Conservation (phyloP, 2,888 invertebrate genomes). For the Cyaniris semiargus region DNA sequence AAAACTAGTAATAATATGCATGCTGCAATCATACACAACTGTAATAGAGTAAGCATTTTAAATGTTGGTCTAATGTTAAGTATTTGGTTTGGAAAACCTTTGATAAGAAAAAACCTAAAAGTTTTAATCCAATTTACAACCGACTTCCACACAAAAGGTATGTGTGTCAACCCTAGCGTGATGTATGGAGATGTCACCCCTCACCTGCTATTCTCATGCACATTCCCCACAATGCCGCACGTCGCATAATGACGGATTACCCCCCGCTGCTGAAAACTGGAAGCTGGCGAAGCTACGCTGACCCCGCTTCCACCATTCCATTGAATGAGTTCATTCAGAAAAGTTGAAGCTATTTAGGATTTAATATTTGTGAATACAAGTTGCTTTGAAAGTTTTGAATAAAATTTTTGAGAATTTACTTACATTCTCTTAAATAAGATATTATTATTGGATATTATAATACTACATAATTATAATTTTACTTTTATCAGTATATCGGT, state of each 20-base stretch:
- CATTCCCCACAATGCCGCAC: constrained; percentile 14
- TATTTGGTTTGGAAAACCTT: too few relatives aligned
- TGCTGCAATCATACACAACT: too few relatives aligned
- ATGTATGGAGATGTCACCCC: constrained; percentile 9
- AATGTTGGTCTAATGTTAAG: too few relatives aligned
- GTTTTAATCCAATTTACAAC: not conserved
- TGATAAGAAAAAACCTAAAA: too few relatives aligned
- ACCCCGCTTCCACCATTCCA: not conserved
- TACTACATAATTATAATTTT: too few relatives aligned
- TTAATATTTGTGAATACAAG: not conserved
- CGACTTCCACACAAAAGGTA: not conserved
- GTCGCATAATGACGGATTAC: constrained; percentile 22
- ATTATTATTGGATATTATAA: too few relatives aligned
- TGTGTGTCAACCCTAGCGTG: constrained; percentile 22
- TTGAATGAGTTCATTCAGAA: not conserved
- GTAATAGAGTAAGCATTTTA: too few relatives aligned
- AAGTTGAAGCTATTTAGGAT: too few relatives aligned
- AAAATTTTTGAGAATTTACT: not conserved
- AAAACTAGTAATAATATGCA: too few relatives aligned
- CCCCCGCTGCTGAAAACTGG: constrained; percentile 16
- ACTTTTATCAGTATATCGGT: too few relatives aligned
- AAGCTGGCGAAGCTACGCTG: not conserved
- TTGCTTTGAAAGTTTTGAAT: not conserved
- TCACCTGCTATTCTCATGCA: constrained; percentile 1
- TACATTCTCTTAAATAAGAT: not conserved